Evolutionary conservation across 2,113 vertebrate species (phyloP).

Genomic region (Salvelinus sp.): DNA sequence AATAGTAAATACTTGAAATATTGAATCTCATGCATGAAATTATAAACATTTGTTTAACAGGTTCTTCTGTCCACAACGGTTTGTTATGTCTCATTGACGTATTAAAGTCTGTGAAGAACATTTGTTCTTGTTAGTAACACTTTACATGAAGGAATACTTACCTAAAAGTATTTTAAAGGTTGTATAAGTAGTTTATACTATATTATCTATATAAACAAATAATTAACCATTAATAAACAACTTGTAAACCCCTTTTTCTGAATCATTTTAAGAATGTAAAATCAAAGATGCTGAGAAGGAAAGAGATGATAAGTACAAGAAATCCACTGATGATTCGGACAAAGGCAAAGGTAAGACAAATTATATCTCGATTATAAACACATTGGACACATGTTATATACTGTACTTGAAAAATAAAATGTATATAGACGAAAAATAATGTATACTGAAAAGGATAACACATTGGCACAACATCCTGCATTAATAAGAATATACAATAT

Average conservation of each 20-base stretch:
- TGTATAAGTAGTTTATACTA: too few species aligned
- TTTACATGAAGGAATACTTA: too few species aligned
- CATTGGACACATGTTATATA: not conserved
- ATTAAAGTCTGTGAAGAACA: too few species aligned
- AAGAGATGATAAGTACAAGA: constrained; percentile 11
- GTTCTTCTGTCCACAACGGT: not conserved
- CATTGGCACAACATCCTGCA: not conserved
- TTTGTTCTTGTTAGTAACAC: too few species aligned
- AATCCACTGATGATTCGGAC: constrained; percentile 24
- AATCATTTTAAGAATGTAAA: not conserved
- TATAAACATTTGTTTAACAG: not conserved
- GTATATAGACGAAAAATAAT: too few species aligned
- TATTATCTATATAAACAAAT: too few species aligned
- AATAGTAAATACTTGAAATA: not conserved
- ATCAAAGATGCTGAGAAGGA: not conserved
- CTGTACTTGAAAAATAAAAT: too few species aligned
- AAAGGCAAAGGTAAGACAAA: constrained; percentile 50
- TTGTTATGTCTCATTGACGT: not conserved
- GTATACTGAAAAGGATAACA: not conserved
- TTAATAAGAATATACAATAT: not conserved
- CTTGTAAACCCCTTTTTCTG: too few species aligned
- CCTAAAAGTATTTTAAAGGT: too few species aligned
- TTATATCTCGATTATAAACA: not conserved
- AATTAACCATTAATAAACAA: too few species aligned
- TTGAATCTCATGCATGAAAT: not conserved